Evolutionary conservation across 2,113 vertebrate species (phyloP), one percentile per base, ranked within the genome.

Genomic region (Pachypanchax playfairii): DNA sequence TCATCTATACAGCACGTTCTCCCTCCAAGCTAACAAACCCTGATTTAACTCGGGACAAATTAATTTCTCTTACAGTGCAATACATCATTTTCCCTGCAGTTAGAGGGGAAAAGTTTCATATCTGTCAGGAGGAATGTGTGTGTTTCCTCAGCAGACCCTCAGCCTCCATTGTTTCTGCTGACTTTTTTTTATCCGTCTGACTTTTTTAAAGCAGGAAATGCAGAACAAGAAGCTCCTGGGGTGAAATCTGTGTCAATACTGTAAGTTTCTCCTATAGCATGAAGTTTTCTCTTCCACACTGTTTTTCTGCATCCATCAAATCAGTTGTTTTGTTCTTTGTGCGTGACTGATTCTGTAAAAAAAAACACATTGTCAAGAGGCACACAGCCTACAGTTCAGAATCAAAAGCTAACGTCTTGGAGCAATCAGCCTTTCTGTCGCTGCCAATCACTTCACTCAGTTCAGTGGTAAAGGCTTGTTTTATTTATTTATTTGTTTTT

Each of bases 1-100:
- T 74, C 75, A 82, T 85, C 77, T 75, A 67, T 70, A 29, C 55
- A 58, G 39, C 43, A 8, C 9, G 26, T 48, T 35, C 6, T 47
- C 63, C 36, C 26, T 2, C n/a, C 39, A 18, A 3, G 60, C 56
- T 50, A 51, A 33, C 17, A 11, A 46, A 35, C 64, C 25, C 49
- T 75, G 29, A 55, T 84, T 76, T 48, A 49, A 29, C 44, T 51
- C 15, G 1, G 53, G 20, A 53, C 63, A 75, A 63, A 73, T 80
- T 29, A 8, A 38, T 63, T 65, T 24, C 39, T 26, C 47, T 66
- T 35, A 50, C 39, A 69, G 33, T 2, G 7, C 39, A 31, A 61
- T 70, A 59, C 46, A 65, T 80, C 44, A 66, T 56, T 54, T 55
- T 29, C 13, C 41, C n/a, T 29, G 36, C 59, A 50, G 51, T 24